Base-by-base conservation (phyloP, 1,140 invertebrate species). In the Eubasilissa regina region DNA sequence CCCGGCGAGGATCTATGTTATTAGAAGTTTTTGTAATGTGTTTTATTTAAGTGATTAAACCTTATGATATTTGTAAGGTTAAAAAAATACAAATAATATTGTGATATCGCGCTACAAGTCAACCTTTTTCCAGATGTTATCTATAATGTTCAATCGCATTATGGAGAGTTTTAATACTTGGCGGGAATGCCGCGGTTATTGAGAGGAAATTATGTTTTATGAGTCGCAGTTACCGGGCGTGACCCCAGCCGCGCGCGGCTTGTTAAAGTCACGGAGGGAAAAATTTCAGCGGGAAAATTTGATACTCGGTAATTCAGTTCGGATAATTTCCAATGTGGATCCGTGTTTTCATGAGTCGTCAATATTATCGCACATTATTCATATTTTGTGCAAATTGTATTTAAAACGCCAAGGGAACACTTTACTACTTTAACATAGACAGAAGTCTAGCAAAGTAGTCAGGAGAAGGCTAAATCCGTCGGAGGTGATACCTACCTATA, bases 181-280 rank as follows among this genome's bases (percentile, higher is more conserved):
- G 47, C 7, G 45, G 66, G 19, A 51, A 21, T 10, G 19, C 13
- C 44, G 44, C 43, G 64, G 43, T 68, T 51, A 15, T 51, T n/a
- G 60, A 68, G 15, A 45, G 43, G 64, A 64, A 44, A 35, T 64
- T 64, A 35, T 21, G 17, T 58, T 9, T 13, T 13, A 43, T 13
- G n/a, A 44, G 11, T 25, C 4, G 45, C 51, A 10, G 17, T 17
- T 51, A 4, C 4, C 11, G 15, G 47, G 51, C 66, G 66, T 70
- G 66, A 17, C 45, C 19, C 11, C 15, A 48, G 25, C 10, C 19
- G 17, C 15, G 47, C 44, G 51, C 44, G 47, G 66, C 66, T 48
- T 48, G 47, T 70, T 70, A 70, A 15, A 19, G 45, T 21, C 15
- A 25, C 44, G 66, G 35, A 66, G 66, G 66, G 47, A 70, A 70